phyloP scores from a whole-genome alignment of 2,113 vertebrate species.

The Stegostoma tigrinum region DNA sequence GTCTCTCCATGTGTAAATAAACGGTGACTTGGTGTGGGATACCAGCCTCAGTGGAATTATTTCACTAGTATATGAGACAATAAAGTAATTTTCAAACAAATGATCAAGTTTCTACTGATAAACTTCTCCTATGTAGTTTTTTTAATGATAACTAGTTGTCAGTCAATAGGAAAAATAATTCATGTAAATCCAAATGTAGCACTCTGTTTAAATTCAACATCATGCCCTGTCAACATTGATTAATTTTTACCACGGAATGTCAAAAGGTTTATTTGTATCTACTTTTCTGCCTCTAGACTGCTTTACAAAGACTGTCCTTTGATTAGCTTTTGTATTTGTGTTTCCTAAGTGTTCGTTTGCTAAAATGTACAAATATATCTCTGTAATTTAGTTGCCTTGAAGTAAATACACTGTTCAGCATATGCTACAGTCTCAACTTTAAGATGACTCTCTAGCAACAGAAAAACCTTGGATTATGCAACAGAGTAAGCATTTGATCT shows the following conservation, averaged over 20 bases:
- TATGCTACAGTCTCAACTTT: neutral
- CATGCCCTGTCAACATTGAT: conserved; percentile 21
- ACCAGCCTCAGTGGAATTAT: no score
- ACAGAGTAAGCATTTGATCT: neutral
- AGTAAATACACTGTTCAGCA: neutral
- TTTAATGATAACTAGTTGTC: neutral
- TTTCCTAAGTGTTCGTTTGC: neutral
- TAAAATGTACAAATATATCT: neutral
- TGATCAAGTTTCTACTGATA: neutral
- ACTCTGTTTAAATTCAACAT: neutral
- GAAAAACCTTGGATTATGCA: neutral
- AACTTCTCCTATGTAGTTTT: neutral
- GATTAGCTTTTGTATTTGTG: neutral
- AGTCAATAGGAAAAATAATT: neutral
- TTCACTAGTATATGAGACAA: no score
- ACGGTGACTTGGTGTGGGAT: no score
- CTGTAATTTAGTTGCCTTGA: neutral
- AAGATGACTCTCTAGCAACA: neutral
- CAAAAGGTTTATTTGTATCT: neutral
- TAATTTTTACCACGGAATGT: conserved; percentile 8
- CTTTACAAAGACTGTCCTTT: neutral
- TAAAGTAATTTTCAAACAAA: neutral
- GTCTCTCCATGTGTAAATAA: no score
- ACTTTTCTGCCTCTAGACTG: neutral
- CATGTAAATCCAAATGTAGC: neutral